These are phyloP conservation scores for Nothoprocta perdicaria DNA, from an alignment of 2,113 vertebrate species.

Conservation along the genomic window DNA sequence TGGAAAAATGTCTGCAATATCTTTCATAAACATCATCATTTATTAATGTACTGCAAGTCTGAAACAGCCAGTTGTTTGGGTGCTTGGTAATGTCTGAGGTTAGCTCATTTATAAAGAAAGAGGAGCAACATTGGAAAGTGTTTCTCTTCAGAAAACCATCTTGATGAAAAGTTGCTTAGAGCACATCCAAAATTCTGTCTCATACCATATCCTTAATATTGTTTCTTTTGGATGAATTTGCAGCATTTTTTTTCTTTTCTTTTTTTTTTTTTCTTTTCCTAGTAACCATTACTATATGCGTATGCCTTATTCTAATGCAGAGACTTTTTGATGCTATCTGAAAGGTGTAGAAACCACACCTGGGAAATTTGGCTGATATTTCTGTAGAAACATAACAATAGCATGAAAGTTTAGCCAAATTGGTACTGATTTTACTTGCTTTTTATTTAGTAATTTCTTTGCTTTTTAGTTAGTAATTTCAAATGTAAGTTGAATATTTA, in stretches of 20 bases:
- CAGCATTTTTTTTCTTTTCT: neutral
- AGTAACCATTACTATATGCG: slow-evolving; percentile 31
- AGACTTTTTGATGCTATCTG: slow-evolving; percentile 32
- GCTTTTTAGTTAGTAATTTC: neutral
- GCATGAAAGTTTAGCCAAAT: slow-evolving; percentile 55
- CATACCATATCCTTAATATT: slow-evolving; percentile 58
- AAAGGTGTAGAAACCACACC: slow-evolving; percentile 19
- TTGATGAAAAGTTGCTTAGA: slow-evolving; percentile 74
- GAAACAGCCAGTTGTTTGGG: slow-evolving; percentile 50
- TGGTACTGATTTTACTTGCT: slow-evolving; percentile 22
- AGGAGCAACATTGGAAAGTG: slow-evolving; percentile 66
- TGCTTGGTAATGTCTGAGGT: slow-evolving; percentile 61
- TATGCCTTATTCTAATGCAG: slow-evolving; percentile 44
- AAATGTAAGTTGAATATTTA: neutral
- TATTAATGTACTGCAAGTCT: slow-evolving; percentile 61
- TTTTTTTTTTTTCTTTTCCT: neutral
- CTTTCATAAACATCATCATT: slow-evolving; percentile 55
- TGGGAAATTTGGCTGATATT: slow-evolving; percentile 61
- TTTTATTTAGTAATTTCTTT: neutral
- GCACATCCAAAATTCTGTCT: slow-evolving; percentile 70
- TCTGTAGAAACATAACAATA: neutral
- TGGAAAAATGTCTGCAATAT: slow-evolving; percentile 53
- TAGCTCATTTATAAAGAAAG: slow-evolving; percentile 64
- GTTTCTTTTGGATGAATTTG: slow-evolving; percentile 74
- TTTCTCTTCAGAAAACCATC: slow-evolving; percentile 64